These are phyloP conservation scores for Hydriomena furcata DNA, from an alignment of 2,888 invertebrate genomes.

Conservation along the genomic window DNA sequence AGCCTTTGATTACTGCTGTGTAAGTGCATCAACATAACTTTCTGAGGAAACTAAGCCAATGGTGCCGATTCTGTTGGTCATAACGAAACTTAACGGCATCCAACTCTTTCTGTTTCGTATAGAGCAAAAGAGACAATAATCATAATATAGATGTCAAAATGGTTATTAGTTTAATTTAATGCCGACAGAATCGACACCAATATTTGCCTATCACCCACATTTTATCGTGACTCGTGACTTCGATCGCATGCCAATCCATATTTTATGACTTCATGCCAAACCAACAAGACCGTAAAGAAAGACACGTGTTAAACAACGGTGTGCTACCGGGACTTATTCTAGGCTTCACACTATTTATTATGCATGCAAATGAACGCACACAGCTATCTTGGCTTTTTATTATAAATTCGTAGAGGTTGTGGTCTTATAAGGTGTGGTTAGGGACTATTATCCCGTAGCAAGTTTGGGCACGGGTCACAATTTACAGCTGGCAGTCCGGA, in stretches of 20 bases:
- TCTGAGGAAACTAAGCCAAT: neutral
- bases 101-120: too few relatives aligned
- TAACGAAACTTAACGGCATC: too few relatives aligned
- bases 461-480: constrained; percentile 22
- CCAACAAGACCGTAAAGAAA: constrained; percentile 21
- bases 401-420: too few relatives aligned
- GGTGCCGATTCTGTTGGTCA: too few relatives aligned
- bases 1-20: constrained; percentile 5
- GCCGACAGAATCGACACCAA: too few relatives aligned
- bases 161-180: too few relatives aligned
- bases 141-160: too few relatives aligned
- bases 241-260: constrained; percentile 24
- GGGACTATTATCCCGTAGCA: constrained; percentile 16
- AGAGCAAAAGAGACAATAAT: too few relatives aligned
- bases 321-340: constrained; percentile 21
- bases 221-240: constrained; percentile 24
- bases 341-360: constrained; percentile 13
- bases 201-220: constrained; percentile 19
- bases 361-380: neutral
- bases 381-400: too few relatives aligned
- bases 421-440: neutral
- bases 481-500: constrained; percentile 34
- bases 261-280: constrained; percentile 24
- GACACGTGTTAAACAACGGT: constrained; percentile 24
- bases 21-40: constrained; percentile 10